These are phyloP conservation scores for Euproctis similis DNA, from an alignment of 2,888 invertebrate species.

Conservation along the genomic window DNA sequence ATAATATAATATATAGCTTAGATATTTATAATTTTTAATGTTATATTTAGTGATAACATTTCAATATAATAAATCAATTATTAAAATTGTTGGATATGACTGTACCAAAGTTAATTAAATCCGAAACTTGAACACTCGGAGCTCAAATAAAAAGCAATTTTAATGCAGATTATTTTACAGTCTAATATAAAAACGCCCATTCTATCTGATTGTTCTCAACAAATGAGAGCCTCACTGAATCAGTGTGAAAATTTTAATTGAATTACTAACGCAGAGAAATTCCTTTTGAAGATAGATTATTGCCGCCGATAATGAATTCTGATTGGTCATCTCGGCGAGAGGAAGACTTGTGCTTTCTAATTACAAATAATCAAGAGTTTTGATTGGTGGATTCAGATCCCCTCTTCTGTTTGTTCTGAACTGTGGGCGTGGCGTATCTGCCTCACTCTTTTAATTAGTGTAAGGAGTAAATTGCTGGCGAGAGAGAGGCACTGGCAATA, in stretches of 20 bases:
- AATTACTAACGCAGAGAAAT: conserved; percentile 44
- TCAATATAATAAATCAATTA: too few species aligned
- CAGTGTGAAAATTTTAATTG: conserved; percentile 49
- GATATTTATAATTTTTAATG: too few species aligned
- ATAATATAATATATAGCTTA: too few species aligned
- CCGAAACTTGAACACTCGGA: too few species aligned
- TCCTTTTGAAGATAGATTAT: conserved; percentile 43
- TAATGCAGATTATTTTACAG: too few species aligned
- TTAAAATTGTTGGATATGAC: too few species aligned
- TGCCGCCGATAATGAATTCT: conserved; percentile 59
- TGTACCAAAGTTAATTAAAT: too few species aligned
- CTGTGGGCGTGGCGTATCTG: conserved; percentile 63
- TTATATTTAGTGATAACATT: too few species aligned
- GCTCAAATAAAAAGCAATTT: too few species aligned
- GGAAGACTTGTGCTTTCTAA: conserved; percentile 69
- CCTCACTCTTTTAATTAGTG: conserved; percentile 76
- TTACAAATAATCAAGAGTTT: conserved; percentile 74
- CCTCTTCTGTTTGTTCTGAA: conserved; percentile 72
- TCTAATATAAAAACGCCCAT: conserved; percentile 47
- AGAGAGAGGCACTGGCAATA: conserved; percentile 55
- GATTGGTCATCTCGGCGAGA: conserved; percentile 68
- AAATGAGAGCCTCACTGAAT: conserved; percentile 42
- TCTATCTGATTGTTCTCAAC: conserved; percentile 42
- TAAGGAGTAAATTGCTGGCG: conserved; percentile 75
- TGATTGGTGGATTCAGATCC: conserved; percentile 62